A percentile compares a stretch with the other conserved stretches of the same genome.
These are phyloP conservation scores for Aurelia aurita complex sp. Pacific DNA, from an alignment of 30 jellyfish, hydroid and myxozoan genomes.

Conservation along the genomic window DNA sequence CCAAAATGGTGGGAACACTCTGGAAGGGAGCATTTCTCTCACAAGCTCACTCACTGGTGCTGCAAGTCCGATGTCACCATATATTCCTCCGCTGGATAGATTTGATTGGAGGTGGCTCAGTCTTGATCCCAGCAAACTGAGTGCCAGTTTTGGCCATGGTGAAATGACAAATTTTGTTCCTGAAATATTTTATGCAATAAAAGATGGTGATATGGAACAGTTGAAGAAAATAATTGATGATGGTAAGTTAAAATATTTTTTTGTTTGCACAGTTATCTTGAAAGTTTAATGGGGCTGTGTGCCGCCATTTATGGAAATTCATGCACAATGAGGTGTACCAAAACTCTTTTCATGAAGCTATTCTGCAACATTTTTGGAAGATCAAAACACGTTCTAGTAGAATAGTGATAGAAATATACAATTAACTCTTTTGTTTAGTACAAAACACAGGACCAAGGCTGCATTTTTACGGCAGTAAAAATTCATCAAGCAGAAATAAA, in stretches of 20 bases:
- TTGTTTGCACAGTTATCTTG: not conserved
- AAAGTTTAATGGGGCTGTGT: too few relatives aligned
- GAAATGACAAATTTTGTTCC: slow-evolving; percentile 81
- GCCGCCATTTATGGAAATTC: too few relatives aligned
- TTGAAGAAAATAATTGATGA: slow-evolving; percentile 61
- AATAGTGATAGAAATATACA: too few relatives aligned
- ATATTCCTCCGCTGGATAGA: slow-evolving; percentile 74
- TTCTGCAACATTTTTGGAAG: too few relatives aligned
- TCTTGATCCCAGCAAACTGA: slow-evolving; percentile 74
- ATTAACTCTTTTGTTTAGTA: too few relatives aligned
- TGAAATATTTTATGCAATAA: slow-evolving; percentile 78
- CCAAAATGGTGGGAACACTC: slow-evolving; percentile 32
- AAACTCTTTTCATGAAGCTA: too few relatives aligned
- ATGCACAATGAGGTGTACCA: too few relatives aligned
- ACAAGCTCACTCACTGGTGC: slow-evolving; percentile 75
- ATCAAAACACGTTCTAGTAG: too few relatives aligned
- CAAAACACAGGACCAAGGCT: too few relatives aligned
- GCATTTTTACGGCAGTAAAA: too few relatives aligned
- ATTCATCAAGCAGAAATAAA: too few relatives aligned
- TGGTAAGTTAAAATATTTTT: slow-evolving; percentile 10
- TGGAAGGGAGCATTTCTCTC: slow-evolving; percentile 75
- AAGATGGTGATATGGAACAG: slow-evolving; percentile 72
- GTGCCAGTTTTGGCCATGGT: slow-evolving; percentile 96
- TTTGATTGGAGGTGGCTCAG: slow-evolving; percentile 97
- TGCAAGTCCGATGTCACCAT: slow-evolving; percentile 80